These are phyloP conservation scores for Harpagoxenus sublaevis DNA, from an alignment of 2,888 invertebrate genomes.

Conservation along the genomic window DNA sequence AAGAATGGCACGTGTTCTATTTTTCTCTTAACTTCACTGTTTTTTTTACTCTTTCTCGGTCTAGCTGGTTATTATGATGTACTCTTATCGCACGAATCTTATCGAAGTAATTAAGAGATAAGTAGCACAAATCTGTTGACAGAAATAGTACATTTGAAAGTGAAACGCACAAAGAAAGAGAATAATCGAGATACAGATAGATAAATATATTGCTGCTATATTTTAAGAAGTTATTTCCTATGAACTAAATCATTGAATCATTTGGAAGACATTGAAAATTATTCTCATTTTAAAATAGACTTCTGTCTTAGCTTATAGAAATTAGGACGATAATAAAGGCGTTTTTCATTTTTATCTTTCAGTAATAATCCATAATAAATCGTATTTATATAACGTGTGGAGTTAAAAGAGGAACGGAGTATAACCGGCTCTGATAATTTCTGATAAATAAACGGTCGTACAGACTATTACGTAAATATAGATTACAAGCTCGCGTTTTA, in stretches of 20 bases:
- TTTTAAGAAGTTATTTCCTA: neutral
- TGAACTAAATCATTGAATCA: neutral
- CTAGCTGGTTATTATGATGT: neutral
- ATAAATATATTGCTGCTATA: neutral
- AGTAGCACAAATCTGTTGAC: neutral
- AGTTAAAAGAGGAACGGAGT: neutral
- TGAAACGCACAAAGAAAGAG: neutral
- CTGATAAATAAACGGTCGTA: neutral
- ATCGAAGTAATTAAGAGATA: neutral
- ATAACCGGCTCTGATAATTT: neutral
- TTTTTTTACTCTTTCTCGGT: neutral
- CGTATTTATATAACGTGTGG: neutral
- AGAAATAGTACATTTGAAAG: neutral
- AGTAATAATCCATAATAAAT: neutral
- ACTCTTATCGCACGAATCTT: neutral
- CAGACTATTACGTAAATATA: neutral
- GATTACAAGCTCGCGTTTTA: neutral
- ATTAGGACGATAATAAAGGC: neutral
- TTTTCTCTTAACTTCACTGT: neutral
- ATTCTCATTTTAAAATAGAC: neutral
- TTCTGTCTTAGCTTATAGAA: neutral
- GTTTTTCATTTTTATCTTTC: neutral
- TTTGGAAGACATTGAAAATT: neutral
- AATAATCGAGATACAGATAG: neutral
- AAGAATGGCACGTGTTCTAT: neutral